Base-by-base conservation (phyloP, 2,888 invertebrate genomes). In the Fragum fragum region DNA sequence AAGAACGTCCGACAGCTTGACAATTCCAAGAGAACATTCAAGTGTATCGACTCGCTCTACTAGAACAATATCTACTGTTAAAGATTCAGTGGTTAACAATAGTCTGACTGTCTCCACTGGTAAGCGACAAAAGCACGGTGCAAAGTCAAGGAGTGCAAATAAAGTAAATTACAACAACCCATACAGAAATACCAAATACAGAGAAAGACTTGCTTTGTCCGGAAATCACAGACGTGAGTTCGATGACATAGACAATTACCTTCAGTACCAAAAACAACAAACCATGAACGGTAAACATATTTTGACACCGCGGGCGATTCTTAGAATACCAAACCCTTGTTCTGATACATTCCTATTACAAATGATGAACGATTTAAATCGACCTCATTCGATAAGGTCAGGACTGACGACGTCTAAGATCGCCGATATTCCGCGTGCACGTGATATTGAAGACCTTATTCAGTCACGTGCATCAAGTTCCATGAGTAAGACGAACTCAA, bases 361-460 rank as follows among this genome's bases (percentile, higher is more conserved):
- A 79, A 91, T 91, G 90, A 87, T 91, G 87, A 81, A 88, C 57
- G 88, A 89, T 29, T 83, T 88, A 29, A 91, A 90, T 74, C 76
- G 82, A 32, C 87, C 88, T 2, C 76, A 80, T 21, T 71, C 83
- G 3, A 57, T 77, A 9, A 82, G 79, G 28, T 75, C 83, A 2
- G 52, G 52, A 18, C 76, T 57, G 14, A 53, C 71, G 21, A 83
- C 82, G 9, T 81, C 82, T 1, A 87, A 87, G 76, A 87, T 89
- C 70, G 89, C 89, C 1, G 91, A 91, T 71, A 78, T 89, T 26
- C 87, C 88, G 3, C 53, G 85, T 14, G 83, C 89, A 29, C 76
- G 76, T 42, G 90, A 90, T 52, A 75, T 91, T 21, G 91, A 90
- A 32, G 90, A 90, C 52, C 87, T 87, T 57, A 81, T 89, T 23